Evolutionary conservation across 2,797 vertebrate species (phyloP).

Genomic region (Xyrichtys novacula): DNA sequence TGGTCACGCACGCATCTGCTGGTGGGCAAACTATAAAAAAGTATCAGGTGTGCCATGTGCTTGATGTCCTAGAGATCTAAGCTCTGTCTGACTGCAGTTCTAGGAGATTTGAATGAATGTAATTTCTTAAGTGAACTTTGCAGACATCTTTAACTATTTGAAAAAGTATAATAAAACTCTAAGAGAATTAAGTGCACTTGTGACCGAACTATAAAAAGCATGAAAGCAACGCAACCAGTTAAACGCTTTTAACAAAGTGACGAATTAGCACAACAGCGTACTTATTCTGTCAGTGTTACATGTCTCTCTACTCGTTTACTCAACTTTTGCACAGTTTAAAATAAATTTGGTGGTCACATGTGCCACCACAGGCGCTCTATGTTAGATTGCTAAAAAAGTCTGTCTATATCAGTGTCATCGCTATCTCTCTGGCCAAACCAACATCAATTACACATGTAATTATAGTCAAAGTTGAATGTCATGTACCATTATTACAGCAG

Average conservation of each 20-base stretch:
- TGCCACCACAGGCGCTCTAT: not conserved
- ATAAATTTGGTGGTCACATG: not conserved
- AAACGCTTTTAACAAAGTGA: not conserved
- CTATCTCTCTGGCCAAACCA: slow-evolving; percentile 1
- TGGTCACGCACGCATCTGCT: slow-evolving; percentile 37
- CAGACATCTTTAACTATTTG: not conserved
- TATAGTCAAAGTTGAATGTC: not conserved
- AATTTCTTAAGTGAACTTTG: not conserved
- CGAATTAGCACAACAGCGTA: not conserved
- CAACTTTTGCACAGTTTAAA: not conserved
- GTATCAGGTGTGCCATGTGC: not conserved
- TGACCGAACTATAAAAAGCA: not conserved
- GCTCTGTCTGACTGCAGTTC: not conserved
- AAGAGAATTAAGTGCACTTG: not conserved
- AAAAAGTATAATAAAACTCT: too few species aligned
- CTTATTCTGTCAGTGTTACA: not conserved
- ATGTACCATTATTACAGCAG: not conserved
- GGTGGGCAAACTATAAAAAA: not conserved
- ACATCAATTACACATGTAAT: not conserved
- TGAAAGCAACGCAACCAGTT: too few species aligned
- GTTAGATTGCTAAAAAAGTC: not conserved
- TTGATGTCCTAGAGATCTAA: not conserved
- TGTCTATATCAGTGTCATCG: not conserved
- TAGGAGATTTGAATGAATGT: not conserved
- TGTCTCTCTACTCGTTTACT: not conserved